Base-by-base conservation (phyloP, 2,888 invertebrate species). In the Dolomedes plantarius region DNA sequence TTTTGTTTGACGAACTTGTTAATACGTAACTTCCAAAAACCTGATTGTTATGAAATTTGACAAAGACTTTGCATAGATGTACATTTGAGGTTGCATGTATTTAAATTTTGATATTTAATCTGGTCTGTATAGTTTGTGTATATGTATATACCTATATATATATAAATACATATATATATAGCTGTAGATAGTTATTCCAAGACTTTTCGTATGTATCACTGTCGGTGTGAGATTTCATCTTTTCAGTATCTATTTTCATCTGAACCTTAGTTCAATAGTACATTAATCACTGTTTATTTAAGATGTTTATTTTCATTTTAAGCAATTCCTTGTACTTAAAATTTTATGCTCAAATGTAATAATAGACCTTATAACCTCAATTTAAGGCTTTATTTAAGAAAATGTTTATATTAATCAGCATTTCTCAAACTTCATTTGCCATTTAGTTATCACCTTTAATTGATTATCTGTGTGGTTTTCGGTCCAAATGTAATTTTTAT, bases 121-220 rank as follows among this genome's bases (percentile, higher is more conserved):
- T 81, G 68, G 56, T 68, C 67, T 81, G 69, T 81, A 81, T 81
- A 69, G 68, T 81, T 81, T 69, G 69, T 74, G 81, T 81, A 81
- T 81, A 81, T 81, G 81, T 81, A 81, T 74, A 71, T 78, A 64
- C 29, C 67, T 72, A 79, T 36, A 39, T 69, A 41, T 69, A 68
- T 19, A 36, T 36, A 11, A 7, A 36, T 36, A 7, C n/a, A n/a
- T n/a, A 36, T 46, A 46, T 46, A 56, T 56, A 56, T 56, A 56
- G 56, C 11, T 56, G 56, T 56, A 56, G 56, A 56, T 56, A 56
- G 56, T 23, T 56, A 56, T 56, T 56, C 23, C 6, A 56, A 23
- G 56, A 56, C 56, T 23, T 56, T 56, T 56, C 23, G 23, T 56
- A 56, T 56, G 56, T 56, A 56, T 2, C 46, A 56, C 56, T 56